A percentile compares a stretch with the other conserved stretches of the same genome.
These are phyloP conservation scores for Ditylenchus dipsaci DNA, from an alignment of 1,140 invertebrate genomes.

Conservation along the genomic window DNA sequence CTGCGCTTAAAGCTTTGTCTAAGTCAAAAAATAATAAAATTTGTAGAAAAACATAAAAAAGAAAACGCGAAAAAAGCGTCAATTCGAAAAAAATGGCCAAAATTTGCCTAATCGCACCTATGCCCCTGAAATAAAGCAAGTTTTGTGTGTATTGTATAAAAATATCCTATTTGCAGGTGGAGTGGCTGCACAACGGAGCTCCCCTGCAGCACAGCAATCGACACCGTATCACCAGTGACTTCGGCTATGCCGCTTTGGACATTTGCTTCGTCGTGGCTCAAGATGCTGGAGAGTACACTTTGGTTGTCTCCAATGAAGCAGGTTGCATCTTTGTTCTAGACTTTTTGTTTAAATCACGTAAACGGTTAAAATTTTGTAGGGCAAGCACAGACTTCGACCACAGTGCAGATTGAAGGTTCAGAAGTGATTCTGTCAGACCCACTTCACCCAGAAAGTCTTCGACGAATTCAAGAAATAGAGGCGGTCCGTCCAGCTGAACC, in stretches of 20 bases:
- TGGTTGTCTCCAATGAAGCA: conserved; percentile 72
- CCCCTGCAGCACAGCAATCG: conserved; percentile 72
- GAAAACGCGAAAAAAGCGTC: too few species aligned
- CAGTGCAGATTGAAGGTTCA: conserved; percentile 61
- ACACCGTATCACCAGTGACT: conserved; percentile 65
- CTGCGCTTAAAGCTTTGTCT: too few species aligned
- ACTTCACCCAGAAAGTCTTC: conserved; percentile 87
- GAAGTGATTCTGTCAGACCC: conserved; percentile 79
- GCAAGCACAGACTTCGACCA: conserved; percentile 76
- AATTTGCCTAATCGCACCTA: too few species aligned
- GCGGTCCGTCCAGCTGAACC: conserved; percentile 66
- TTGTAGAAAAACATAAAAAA: too few species aligned
- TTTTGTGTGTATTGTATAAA: too few species aligned
- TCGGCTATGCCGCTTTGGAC: conserved; percentile 87
- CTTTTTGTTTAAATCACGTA: conserved; percentile 1
- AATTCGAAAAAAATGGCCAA: too few species aligned
- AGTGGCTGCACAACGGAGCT: conserved; percentile 94
- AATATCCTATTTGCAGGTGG: conserved; percentile 64
- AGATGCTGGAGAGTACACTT: conserved; percentile 87
- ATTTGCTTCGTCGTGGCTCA: conserved; percentile 81
- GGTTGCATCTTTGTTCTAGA: conserved; percentile 12
- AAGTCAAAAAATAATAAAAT: too few species aligned
- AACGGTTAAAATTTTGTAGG: conserved; percentile 70
- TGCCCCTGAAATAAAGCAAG: too few species aligned
- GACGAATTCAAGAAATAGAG: conserved; percentile 86